Percentiles rank a stretch among this genome's conserved stretches.
Conservation (phyloP, 2,797 vertebrate genomes). For the Acanthornis magna region DNA sequence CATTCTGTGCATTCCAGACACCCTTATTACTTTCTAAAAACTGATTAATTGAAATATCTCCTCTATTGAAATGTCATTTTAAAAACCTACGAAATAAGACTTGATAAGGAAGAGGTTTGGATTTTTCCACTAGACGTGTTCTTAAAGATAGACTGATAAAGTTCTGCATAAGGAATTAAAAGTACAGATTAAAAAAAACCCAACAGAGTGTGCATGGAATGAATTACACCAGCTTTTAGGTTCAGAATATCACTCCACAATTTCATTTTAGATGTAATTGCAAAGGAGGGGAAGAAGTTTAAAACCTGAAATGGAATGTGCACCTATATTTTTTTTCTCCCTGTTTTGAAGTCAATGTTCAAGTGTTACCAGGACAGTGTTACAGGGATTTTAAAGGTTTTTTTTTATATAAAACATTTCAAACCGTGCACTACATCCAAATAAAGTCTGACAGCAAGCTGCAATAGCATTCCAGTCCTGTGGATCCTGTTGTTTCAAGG, state of each 20-base stretch:
- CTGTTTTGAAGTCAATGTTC: not conserved
- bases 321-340: not conserved
- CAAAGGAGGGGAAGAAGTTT: not conserved
- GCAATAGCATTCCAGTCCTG: not conserved
- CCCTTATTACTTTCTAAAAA: not conserved
- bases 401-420: not conserved
- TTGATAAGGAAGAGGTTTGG: not conserved
- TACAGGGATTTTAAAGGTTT: not conserved
- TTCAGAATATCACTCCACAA: not conserved
- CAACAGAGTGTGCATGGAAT: not conserved
- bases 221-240: constrained; percentile 4
- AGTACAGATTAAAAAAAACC: not conserved
- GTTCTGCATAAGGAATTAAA: not conserved
- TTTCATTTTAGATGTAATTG: not conserved
- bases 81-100: constrained; percentile 3
- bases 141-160: not conserved
- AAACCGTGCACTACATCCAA: not conserved
- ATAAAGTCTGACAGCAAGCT: constrained; percentile 2
- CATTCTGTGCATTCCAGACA: not conserved
- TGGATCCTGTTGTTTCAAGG: not conserved
- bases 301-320: not conserved
- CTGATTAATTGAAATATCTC: not conserved
- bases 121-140: not conserved
- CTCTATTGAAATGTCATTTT: not conserved
- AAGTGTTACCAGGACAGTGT: not conserved